Evolutionary conservation across 2,113 vertebrate species (phyloP).

Genomic region (Zosterops borbonicus): DNA sequence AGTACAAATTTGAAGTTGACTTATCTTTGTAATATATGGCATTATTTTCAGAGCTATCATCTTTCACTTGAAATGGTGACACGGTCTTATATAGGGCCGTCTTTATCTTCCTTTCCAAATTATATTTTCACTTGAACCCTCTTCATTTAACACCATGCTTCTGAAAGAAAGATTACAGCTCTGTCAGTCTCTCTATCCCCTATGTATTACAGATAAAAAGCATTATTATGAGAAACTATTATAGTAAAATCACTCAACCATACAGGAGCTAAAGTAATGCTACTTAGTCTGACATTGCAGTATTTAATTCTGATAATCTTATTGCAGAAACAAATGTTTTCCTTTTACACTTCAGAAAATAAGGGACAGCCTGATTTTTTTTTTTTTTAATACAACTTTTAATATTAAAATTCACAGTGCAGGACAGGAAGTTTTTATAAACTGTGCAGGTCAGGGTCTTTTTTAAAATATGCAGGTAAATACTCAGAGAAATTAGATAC

Average conservation of each 20-base stretch:
- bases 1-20: background rate
- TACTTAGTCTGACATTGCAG: background rate
- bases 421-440: background rate
- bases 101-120: slow-evolving; percentile 23
- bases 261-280: background rate
- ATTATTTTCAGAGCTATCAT: background rate
- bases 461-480: background rate
- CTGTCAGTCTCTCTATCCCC: slow-evolving; percentile 22
- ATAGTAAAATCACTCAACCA: slow-evolving; percentile 30
- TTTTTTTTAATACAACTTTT: background rate
- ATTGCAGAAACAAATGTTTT: slow-evolving; percentile 4
- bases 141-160: background rate
- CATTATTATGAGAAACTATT: slow-evolving; percentile 33
- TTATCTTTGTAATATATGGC: background rate
- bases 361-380: background rate
- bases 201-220: slow-evolving; percentile 38
- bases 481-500: background rate
- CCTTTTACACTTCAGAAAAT: background rate
- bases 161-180: slow-evolving; percentile 41
- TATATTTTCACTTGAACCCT: slow-evolving; percentile 5
- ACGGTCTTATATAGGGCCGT: background rate
- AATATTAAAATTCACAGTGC: background rate
- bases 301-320: slow-evolving; percentile 9
- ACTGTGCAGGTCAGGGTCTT: background rate
- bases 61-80: background rate